Conservation (phyloP, 2,888 invertebrate species). For the Erebia ligea region DNA sequence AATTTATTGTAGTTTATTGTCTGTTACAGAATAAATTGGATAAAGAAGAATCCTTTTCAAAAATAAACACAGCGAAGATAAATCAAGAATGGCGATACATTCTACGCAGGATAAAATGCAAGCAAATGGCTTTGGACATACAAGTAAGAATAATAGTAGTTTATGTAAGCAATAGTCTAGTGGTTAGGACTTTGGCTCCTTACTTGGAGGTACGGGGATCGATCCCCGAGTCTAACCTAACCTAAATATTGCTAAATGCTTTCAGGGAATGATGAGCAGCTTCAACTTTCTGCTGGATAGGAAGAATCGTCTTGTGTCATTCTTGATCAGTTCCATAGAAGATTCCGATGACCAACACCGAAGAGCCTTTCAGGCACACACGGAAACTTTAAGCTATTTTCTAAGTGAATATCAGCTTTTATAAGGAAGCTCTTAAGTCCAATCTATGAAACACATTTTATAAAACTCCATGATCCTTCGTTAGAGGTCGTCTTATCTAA, state of each 20-base stretch:
- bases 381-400: constrained; percentile 87
- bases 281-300: constrained; percentile 86
- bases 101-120: constrained; percentile 89
- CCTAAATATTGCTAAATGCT: neutral
- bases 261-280: constrained; percentile 80
- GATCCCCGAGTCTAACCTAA: neutral
- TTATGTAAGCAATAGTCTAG: too few relatives aligned
- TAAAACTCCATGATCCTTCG: neutral
- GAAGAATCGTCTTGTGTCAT: constrained; percentile 86
- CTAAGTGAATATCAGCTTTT: constrained; percentile 62
- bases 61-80: constrained; percentile 91
- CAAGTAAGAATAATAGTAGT: constrained; percentile 70
- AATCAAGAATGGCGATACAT: constrained; percentile 93
- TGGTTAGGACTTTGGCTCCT: too few relatives aligned
- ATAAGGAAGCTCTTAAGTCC: neutral
- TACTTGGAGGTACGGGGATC: too few relatives aligned
- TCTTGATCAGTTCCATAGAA: constrained; percentile 86
- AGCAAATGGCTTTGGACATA: constrained; percentile 88
- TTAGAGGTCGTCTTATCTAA: too few relatives aligned
- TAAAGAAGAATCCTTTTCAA: constrained; percentile 90
- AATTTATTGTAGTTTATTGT: constrained; percentile 15
- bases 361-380: constrained; percentile 88
- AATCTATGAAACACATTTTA: neutral
- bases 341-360: constrained; percentile 89
- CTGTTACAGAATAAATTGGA: constrained; percentile 89